These are phyloP conservation scores for Cryptosula pallasiana DNA, from an alignment of 2,888 invertebrate species.

Conservation along the genomic window DNA sequence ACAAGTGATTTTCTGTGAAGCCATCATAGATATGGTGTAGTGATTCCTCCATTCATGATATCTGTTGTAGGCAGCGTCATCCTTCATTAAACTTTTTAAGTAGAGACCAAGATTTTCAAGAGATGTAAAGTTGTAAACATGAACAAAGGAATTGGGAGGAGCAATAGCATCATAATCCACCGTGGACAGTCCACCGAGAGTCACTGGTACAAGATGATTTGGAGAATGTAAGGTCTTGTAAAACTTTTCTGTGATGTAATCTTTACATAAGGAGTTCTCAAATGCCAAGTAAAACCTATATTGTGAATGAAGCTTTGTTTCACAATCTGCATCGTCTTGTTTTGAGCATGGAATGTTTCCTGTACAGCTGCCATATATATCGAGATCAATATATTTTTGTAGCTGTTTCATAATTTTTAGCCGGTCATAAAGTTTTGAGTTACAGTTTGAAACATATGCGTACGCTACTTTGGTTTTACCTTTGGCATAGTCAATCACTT, in stretches of 20 bases:
- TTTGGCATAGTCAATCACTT: too few species aligned
- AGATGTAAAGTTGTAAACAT: not conserved
- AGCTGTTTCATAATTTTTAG: not conserved
- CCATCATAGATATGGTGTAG: too few species aligned
- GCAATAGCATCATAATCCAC: not conserved
- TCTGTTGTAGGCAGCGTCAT: too few species aligned
- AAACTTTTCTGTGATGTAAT: slow-evolving; percentile 2
- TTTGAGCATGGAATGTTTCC: not conserved
- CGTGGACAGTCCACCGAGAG: not conserved
- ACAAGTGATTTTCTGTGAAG: too few species aligned
- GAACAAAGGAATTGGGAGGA: too few species aligned
- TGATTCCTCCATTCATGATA: too few species aligned
- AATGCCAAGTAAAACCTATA: too few species aligned
- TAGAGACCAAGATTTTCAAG: not conserved
- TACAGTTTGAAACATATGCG: too few species aligned
- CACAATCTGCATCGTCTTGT: not conserved
- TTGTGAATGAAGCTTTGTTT: too few species aligned
- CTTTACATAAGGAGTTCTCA: too few species aligned
- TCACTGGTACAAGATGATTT: not conserved
- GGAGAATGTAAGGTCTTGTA: not conserved
- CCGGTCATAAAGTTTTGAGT: too few species aligned
- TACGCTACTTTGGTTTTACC: too few species aligned
- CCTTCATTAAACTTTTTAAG: not conserved
- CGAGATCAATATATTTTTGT: not conserved
- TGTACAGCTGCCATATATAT: not conserved